phyloP scores from a whole-genome alignment of 2,888 invertebrate species.

The Endotricha flammealis region DNA sequence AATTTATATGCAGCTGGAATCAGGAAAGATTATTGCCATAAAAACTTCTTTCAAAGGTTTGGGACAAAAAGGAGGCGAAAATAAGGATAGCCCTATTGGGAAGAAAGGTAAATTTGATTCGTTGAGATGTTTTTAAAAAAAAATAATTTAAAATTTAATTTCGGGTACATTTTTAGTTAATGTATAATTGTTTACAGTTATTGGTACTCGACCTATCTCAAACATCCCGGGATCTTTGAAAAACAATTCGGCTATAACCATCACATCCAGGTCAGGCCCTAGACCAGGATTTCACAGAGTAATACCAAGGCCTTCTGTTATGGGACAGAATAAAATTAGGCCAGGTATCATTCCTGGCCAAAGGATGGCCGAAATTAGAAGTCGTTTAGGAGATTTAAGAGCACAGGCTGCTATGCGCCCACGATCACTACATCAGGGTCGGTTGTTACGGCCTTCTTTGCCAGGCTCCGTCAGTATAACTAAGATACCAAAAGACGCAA shows the following conservation, averaged over 20 bases:
- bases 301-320: slow-evolving; percentile 48
- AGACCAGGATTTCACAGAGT: slow-evolving; percentile 58
- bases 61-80: slow-evolving; percentile 63
- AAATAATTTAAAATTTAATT: not conserved
- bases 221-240: slow-evolving; percentile 74
- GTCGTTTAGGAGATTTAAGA: slow-evolving; percentile 53
- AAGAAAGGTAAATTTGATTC: slow-evolving; percentile 55
- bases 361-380: slow-evolving; percentile 62
- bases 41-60: slow-evolving; percentile 85
- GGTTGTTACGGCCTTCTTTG: slow-evolving; percentile 51
- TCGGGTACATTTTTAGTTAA: too few species aligned
- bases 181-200: slow-evolving; percentile 38
- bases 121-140: not conserved
- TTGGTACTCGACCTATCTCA: slow-evolving; percentile 53
- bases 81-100: slow-evolving; percentile 57
- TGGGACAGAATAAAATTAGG: slow-evolving; percentile 50
- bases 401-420: slow-evolving; percentile 51
- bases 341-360: slow-evolving; percentile 60
- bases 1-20: slow-evolving; percentile 96
- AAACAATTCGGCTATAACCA: slow-evolving; percentile 79
- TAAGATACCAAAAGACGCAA: slow-evolving; percentile 52
- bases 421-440: slow-evolving; percentile 44
- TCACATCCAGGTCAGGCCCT: slow-evolving; percentile 69
- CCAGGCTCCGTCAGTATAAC: slow-evolving; percentile 69
- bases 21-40: slow-evolving; percentile 96